Evolutionary conservation across 2,113 vertebrate genomes (phyloP), one percentile per base, ranked within the genome.

Genomic region (Emydocephalus ijimae): DNA sequence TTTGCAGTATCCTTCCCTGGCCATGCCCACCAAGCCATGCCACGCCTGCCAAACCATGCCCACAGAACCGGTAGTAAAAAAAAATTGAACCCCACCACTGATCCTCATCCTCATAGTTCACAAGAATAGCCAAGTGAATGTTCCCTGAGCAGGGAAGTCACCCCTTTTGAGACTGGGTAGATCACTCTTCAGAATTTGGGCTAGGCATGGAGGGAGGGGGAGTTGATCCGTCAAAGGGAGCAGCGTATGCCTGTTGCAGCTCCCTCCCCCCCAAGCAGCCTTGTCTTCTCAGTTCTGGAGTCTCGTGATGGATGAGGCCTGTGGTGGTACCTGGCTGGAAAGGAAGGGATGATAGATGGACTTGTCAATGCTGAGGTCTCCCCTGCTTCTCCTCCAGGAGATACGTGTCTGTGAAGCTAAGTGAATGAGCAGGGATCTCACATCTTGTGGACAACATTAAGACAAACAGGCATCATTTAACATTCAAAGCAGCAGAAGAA

Each of bases 261-360:
- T 9, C 39, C 0, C 18, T 20, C 2, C 18, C 18, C 18, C 74
- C 18, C 74, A 39, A 54, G 86, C 57, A 39, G 29, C 21, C 86
- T 54, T 12, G 5, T 43, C 88, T 52, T 21, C 89, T 45, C 55
- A 15, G 7, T 10, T 12, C 88, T 6, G 21, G 18, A 52, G 21
- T 74, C 45, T 2, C 55, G 26, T 92, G 92, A 86, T 85, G 74
- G 74, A 90, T 90, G 88, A 90, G 74, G 21, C 43, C 69, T 48
- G 1, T 50, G 88, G 20, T 52, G 23, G 12, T 34, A 56, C 20
- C 11, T 86, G 29, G 43, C 92, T 90, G 45, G 5, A 59, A 56
- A 81, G 55, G 56, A 52, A 86, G 2, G n/a, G 55, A n/a, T 90
- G 88, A 90, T 89, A 52, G 88, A 92, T 90, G 74, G 45, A 92